Percentiles rank a stretch among this genome's conserved stretches.
These are phyloP conservation scores for Acipenser ruthenus DNA, from an alignment of 2,797 vertebrate species.

Conservation along the genomic window DNA sequence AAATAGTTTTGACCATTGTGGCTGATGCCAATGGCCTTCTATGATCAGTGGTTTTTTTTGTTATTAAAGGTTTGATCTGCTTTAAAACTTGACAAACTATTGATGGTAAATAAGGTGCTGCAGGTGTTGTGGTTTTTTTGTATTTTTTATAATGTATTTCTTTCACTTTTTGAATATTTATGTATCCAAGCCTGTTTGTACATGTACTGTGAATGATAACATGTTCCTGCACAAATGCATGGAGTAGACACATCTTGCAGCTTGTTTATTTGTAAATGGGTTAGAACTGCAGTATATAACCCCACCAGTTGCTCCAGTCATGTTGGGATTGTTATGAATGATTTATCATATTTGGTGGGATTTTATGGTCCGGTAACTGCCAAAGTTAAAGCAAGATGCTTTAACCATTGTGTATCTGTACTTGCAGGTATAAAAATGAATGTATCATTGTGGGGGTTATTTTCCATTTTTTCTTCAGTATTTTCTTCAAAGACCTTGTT, in stretches of 20 bases:
- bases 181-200: neutral
- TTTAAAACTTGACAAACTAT: no score
- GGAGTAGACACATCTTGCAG: neutral
- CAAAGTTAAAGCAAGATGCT: slow-evolving; percentile 19
- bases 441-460: slow-evolving; percentile 34
- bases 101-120: no score
- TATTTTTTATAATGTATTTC: slow-evolving; percentile 11
- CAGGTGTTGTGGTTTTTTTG: slow-evolving; percentile 16
- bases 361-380: slow-evolving; percentile 10
- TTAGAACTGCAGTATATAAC: neutral
- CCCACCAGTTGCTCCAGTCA: neutral
- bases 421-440: slow-evolving; percentile 29
- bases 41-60: slow-evolving; percentile 14
- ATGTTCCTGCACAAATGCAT: slow-evolving; percentile 1
- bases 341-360: neutral
- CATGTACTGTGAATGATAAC: slow-evolving; percentile 11
- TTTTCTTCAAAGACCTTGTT: slow-evolving; percentile 51
- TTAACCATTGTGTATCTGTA: slow-evolving; percentile 28
- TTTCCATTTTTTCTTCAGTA: slow-evolving; percentile 26
- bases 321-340: neutral
- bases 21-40: slow-evolving; percentile 44
- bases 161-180: slow-evolving; percentile 15
- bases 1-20: slow-evolving; percentile 14
- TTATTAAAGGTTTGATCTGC: no score
- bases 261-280: neutral